These are phyloP conservation scores for Pachycephala philippinensis DNA, from an alignment of 2,113 vertebrate species.

Conservation along the genomic window DNA sequence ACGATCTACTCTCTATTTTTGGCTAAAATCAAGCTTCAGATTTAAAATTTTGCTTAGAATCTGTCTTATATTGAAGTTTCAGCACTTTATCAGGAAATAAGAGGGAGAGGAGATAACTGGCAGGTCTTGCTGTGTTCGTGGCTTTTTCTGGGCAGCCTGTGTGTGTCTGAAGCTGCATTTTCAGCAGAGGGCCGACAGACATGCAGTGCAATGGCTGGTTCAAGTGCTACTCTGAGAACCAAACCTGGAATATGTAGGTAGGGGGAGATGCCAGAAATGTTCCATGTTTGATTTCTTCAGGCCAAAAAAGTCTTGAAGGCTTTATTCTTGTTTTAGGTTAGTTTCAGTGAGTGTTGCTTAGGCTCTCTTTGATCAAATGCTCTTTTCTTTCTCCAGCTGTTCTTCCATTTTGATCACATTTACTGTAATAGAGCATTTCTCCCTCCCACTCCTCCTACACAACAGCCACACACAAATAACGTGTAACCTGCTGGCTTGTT, in stretches of 20 bases:
- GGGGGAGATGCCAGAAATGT: neutral
- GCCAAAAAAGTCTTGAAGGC: neutral
- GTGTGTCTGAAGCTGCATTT: neutral
- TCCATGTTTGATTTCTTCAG: neutral
- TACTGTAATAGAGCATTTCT: constrained; percentile 39
- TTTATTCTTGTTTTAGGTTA: neutral
- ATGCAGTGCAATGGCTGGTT: neutral
- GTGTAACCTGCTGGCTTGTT: neutral
- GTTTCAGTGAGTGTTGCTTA: neutral
- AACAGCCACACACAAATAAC: neutral
- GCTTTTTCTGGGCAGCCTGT: neutral
- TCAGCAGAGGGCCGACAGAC: neutral
- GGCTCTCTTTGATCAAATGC: neutral
- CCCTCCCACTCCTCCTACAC: constrained; percentile 16
- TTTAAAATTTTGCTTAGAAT: neutral
- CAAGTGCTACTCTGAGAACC: neutral
- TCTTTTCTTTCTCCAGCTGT: neutral
- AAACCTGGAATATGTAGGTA: neutral
- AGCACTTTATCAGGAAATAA: neutral
- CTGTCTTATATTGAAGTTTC: neutral
- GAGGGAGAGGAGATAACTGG: neutral
- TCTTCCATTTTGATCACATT: constrained; percentile 32
- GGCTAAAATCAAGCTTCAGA: neutral
- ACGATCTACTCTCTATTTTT: neutral
- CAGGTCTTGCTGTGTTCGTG: neutral